Evolutionary conservation across 2,797 vertebrate genomes (phyloP).

Genomic region (Lemur catta): DNA sequence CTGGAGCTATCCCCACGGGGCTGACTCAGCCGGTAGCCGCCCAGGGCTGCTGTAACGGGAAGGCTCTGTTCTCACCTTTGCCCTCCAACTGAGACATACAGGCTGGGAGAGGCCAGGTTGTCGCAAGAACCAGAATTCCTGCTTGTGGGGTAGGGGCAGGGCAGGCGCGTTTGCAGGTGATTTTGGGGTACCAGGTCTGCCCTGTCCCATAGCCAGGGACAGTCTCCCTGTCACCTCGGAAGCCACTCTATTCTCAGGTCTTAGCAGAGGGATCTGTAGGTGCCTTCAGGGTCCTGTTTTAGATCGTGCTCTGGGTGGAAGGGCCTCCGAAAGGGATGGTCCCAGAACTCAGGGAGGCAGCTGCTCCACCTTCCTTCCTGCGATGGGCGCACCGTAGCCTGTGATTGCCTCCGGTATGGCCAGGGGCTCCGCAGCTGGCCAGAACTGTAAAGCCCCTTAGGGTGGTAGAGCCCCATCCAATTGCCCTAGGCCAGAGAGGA

Average conservation of each 20-base stretch:
- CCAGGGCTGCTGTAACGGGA: fast-evolving
- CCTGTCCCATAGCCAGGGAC: too few relatives aligned
- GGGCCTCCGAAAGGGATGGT: neutral
- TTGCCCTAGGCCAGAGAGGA: neutral
- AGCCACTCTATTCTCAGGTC: neutral
- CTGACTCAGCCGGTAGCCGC: neutral
- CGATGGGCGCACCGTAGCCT: neutral
- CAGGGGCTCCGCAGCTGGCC: too few relatives aligned
- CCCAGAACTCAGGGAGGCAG: neutral
- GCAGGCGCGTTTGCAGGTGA: neutral
- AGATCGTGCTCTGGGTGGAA: neutral
- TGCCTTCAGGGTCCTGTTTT: neutral
- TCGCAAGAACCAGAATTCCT: neutral
- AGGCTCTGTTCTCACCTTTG: neutral
- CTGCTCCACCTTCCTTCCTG: neutral
- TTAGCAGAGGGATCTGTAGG: too few relatives aligned
- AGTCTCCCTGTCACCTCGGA: neutral
- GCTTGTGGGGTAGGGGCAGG: fast-evolving
- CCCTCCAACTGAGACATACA: fast-evolving
- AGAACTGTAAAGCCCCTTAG: neutral
- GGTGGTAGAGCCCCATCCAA: neutral
- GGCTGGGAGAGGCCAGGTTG: neutral
- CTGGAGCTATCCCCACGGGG: fast-evolving
- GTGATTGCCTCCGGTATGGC: too few relatives aligned
- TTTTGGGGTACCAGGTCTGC: neutral